Conservation (phyloP, 2,888 invertebrate genomes). For the Globia sparganii region DNA sequence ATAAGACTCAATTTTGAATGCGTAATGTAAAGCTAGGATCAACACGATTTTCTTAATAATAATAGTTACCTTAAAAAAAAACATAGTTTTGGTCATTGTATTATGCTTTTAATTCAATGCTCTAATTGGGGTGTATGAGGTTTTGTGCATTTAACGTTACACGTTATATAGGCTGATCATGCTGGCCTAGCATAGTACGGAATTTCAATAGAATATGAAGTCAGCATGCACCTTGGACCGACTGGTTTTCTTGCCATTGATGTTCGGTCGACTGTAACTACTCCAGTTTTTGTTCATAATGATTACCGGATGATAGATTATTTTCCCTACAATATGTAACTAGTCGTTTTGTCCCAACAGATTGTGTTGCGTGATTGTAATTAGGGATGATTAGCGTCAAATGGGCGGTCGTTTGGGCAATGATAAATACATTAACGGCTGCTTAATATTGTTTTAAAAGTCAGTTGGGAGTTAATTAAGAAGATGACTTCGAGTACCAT, state of each 20-base stretch:
- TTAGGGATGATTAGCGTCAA: constrained; percentile 59
- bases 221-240: not conserved
- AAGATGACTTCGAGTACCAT: not conserved
- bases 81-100: too few species aligned
- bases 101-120: too few species aligned
- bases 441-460: constrained; percentile 35
- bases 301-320: constrained; percentile 62
- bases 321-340: constrained; percentile 19
- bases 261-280: constrained; percentile 1
- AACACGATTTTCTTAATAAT: too few species aligned
- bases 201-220: not conserved
- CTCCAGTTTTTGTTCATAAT: constrained; percentile 73
- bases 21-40: too few species aligned
- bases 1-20: too few species aligned
- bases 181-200: not conserved
- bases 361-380: constrained; percentile 63
- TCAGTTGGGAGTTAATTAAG: constrained; percentile 23
- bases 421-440: constrained; percentile 63
- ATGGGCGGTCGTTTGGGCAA: constrained; percentile 55
- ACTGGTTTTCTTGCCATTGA: not conserved
- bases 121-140: too few species aligned
- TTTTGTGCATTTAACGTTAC: too few species aligned
- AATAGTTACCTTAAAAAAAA: too few species aligned
- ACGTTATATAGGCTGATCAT: too few species aligned
- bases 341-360: constrained; percentile 52